Evolutionary conservation across 2,113 vertebrate species (phyloP).

Genomic region (Takifugu bimaculatus): DNA sequence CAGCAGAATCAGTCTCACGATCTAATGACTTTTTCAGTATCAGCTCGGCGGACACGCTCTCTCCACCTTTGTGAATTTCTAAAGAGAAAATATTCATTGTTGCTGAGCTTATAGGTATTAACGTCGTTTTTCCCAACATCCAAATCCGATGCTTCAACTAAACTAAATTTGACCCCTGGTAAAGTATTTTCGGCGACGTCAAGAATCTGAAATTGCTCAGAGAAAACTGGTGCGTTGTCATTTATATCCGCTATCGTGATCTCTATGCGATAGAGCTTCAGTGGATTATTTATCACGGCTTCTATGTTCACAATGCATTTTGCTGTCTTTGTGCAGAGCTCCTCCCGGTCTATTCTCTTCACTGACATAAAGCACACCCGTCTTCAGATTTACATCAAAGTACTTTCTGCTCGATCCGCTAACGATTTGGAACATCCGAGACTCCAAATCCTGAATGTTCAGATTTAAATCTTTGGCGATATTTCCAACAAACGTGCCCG

Average conservation of each 20-base stretch:
- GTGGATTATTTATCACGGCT: slow-evolving; percentile 69
- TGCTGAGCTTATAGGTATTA: slow-evolving; percentile 10
- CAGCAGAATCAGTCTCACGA: background rate
- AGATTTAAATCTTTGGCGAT: slow-evolving; percentile 2
- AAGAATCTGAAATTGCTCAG: slow-evolving; percentile 53
- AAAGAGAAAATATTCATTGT: slow-evolving; percentile 22
- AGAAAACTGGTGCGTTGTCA: slow-evolving; percentile 74
- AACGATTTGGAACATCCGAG: slow-evolving; percentile 11
- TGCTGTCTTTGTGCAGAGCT: slow-evolving; percentile 62
- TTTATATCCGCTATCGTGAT: slow-evolving; percentile 75
- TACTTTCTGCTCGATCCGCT: slow-evolving; percentile 61
- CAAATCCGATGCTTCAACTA: slow-evolving; percentile 73
- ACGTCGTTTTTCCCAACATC: slow-evolving; percentile 1
- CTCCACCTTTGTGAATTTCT: slow-evolving; percentile 10
- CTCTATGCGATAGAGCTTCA: slow-evolving; percentile 70
- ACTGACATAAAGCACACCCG: slow-evolving; percentile 66
- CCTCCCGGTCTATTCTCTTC: slow-evolving; percentile 78
- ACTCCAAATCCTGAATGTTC: background rate
- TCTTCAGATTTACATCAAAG: slow-evolving; percentile 69
- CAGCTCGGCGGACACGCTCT: slow-evolving; percentile 10
- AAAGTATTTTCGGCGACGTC: slow-evolving; percentile 59
- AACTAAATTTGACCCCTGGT: slow-evolving; percentile 64
- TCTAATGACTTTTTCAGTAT: slow-evolving; percentile 12
- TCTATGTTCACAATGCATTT: slow-evolving; percentile 72
- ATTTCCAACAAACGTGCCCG: background rate